phyloP scores from a whole-genome alignment of 2,113 vertebrate species.

The Perognathus longimembris region DNA sequence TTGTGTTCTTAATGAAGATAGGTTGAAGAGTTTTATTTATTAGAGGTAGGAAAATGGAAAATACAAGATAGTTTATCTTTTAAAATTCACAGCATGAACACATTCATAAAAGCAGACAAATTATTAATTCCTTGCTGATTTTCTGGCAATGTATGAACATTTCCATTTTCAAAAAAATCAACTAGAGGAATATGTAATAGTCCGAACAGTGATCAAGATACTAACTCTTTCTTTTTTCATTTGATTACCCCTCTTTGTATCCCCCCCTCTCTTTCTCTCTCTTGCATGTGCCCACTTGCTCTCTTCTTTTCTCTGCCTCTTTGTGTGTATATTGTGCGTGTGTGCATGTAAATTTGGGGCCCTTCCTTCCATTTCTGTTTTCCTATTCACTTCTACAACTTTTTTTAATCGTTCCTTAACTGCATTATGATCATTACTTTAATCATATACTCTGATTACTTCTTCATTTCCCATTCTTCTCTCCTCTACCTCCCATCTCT shows the following conservation, averaged over 20 bases:
- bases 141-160: neutral
- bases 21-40: neutral
- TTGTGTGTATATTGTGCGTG: accelerated
- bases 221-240: neutral
- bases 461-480: neutral
- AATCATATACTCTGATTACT: neutral
- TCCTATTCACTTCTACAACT: neutral
- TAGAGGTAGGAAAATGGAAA: neutral
- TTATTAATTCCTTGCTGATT: neutral
- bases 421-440: neutral
- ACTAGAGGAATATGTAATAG: no score
- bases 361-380: neutral
- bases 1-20: neutral
- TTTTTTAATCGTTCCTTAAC: neutral
- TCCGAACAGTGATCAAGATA: neutral
- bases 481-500: neutral
- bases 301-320: neutral
- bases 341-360: neutral
- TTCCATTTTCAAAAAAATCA: neutral
- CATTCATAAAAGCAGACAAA: neutral
- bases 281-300: neutral
- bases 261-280: neutral
- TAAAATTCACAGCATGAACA: neutral
- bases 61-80: neutral
- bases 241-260: neutral